Conservation (phyloP, 2,888 invertebrate species). For the Hedya salicella region DNA sequence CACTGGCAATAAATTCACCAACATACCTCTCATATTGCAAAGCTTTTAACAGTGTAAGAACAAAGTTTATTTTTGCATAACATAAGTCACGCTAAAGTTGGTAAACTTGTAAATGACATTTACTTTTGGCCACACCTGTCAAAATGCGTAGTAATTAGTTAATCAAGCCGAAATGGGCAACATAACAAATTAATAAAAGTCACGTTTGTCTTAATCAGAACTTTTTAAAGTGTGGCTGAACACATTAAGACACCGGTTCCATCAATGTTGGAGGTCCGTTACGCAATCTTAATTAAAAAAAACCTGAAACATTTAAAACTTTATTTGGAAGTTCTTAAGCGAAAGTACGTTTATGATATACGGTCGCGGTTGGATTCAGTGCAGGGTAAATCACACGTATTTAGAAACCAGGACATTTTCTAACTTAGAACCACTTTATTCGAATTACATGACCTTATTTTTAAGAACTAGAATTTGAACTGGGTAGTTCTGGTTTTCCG, state of each 20-base stretch:
- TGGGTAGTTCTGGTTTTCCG: no score
- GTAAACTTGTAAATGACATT: conserved; percentile 8
- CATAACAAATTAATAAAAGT: conserved; percentile 14
- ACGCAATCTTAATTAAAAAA: neutral
- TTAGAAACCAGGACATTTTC: no score
- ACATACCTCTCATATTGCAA: neutral
- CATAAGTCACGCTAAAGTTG: neutral
- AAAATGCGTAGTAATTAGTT: conserved; percentile 22
- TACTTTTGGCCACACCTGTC: conserved; percentile 36
- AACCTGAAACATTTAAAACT: neutral
- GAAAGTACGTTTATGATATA: neutral
- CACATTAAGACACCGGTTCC: neutral
- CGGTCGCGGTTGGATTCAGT: no score
- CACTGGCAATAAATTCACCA: conserved; percentile 1
- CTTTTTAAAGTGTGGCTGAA: neutral
- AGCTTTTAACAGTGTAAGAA: neutral
- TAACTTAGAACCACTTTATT: no score
- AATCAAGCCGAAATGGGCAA: conserved; percentile 13
- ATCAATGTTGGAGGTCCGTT: neutral
- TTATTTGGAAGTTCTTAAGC: neutral
- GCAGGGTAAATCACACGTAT: no score
- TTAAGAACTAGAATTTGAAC: no score
- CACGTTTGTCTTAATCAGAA: neutral
- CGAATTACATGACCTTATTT: no score
- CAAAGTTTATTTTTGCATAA: conserved; percentile 3